Conservation (phyloP, 2,888 invertebrate genomes). For the Eumacrocentrus americanus region DNA sequence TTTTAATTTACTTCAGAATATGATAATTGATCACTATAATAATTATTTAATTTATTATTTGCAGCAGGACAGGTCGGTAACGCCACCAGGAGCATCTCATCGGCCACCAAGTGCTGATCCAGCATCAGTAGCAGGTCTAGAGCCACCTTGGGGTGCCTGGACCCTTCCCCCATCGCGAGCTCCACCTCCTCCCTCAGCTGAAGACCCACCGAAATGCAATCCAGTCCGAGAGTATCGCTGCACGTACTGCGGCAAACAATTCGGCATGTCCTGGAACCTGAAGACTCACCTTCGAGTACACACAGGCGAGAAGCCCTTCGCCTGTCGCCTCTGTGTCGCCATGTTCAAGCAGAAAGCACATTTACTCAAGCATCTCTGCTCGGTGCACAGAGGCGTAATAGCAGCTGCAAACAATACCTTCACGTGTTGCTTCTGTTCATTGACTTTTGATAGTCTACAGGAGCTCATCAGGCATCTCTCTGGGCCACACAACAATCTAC, state of each 20-base stretch:
- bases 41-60: too few relatives aligned
- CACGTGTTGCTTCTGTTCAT: slow-evolving; percentile 87
- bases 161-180: slow-evolving; percentile 65
- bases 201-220: slow-evolving; percentile 66
- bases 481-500: slow-evolving; percentile 85
- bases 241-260: slow-evolving; percentile 88
- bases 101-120: slow-evolving; percentile 58
- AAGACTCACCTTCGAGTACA: slow-evolving; percentile 88
- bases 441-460: slow-evolving; percentile 84
- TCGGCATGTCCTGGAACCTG: slow-evolving; percentile 92
- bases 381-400: slow-evolving; percentile 87
- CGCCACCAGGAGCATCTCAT: slow-evolving; percentile 57
- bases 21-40: too few relatives aligned
- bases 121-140: slow-evolving; percentile 50
- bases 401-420: slow-evolving; percentile 81
- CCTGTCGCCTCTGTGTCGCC: slow-evolving; percentile 85
- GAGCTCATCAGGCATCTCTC: slow-evolving; percentile 86
- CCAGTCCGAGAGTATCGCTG: slow-evolving; percentile 86
- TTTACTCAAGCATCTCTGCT: slow-evolving; percentile 84
- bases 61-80: slow-evolving; percentile 57
- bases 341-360: slow-evolving; percentile 94
- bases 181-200: slow-evolving; percentile 65
- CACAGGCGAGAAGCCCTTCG: slow-evolving; percentile 88
- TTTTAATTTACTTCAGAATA: too few relatives aligned
- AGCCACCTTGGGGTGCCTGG: slow-evolving; percentile 59